Percentiles rank a stretch among this genome's conserved stretches.
Conservation (phyloP, 1,140 invertebrate genomes). For the Diabrotica virgifera region DNA sequence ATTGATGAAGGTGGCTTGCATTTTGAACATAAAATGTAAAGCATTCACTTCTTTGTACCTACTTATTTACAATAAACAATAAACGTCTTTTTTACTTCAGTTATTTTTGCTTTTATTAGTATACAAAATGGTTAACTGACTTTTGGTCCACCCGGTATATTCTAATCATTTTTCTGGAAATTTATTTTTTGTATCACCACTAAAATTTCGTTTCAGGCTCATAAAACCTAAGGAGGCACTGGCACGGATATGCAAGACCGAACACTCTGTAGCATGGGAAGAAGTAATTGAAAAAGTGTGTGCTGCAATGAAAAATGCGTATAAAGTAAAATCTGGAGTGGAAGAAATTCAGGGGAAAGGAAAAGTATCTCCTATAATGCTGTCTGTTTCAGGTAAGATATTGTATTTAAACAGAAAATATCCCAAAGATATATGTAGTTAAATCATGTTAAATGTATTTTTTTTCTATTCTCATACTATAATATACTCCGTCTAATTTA, state of each 20-base stretch:
- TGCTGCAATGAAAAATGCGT: conserved; percentile 72
- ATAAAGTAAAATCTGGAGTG: conserved; percentile 62
- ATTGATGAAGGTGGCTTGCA: too few species aligned
- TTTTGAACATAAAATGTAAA: too few species aligned
- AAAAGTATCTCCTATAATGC: conserved; percentile 75
- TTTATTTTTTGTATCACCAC: conserved; percentile 17
- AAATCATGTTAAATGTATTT: too few species aligned
- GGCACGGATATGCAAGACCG: conserved; percentile 46
- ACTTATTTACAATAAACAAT: too few species aligned
- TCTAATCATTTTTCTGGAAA: conserved; percentile 1
- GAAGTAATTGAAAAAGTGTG: conserved; percentile 67
- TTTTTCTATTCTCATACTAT: too few species aligned
- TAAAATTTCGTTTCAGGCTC: conserved; percentile 26
- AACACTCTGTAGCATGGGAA: conserved; percentile 62
- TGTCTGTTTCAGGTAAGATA: conserved; percentile 64
- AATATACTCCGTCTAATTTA: too few species aligned
- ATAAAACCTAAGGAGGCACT: conserved; percentile 57
- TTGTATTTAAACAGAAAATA: not conserved
- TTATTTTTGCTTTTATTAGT: too few species aligned
- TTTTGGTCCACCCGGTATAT: not conserved
- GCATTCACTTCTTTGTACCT: too few species aligned
- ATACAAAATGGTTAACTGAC: too few species aligned
- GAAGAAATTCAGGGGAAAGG: conserved; percentile 64
- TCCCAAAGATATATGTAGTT: too few species aligned
- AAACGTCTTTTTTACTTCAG: too few species aligned